A percentile compares a stretch with the other conserved stretches of the same genome.
These are phyloP conservation scores for Neopelma chrysocephalum DNA, from an alignment of 2,797 vertebrate species.

Conservation along the genomic window DNA sequence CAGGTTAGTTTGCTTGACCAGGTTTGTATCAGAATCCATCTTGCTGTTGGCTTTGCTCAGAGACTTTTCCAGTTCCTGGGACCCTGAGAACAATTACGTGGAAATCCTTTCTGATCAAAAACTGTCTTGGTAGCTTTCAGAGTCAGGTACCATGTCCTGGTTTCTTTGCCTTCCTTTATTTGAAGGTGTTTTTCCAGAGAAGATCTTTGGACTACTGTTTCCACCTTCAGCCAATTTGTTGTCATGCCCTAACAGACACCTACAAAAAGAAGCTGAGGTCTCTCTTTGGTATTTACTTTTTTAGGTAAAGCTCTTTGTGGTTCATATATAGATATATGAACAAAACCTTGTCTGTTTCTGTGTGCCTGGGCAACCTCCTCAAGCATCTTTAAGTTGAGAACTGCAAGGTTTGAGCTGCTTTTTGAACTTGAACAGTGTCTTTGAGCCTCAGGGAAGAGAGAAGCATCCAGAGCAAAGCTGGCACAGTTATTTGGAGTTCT, in stretches of 20 bases:
- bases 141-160: neutral
- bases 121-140: neutral
- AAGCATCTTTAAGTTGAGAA: neutral
- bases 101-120: neutral
- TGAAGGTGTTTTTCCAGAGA: neutral
- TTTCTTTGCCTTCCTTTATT: neutral
- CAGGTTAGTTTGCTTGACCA: neutral
- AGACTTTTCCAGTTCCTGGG: neutral
- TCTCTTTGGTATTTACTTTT: neutral
- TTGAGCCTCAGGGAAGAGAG: neutral
- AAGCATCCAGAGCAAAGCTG: neutral
- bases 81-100: neutral
- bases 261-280: neutral
- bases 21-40: neutral
- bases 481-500: neutral
- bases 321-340: rapidly evolving
- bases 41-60: neutral
- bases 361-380: neutral
- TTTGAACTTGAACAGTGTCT: neutral
- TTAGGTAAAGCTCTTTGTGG: neutral
- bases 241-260: neutral
- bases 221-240: neutral
- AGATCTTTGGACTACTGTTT: neutral
- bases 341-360: neutral
- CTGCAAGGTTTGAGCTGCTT: neutral